Evolutionary conservation across 2,113 vertebrate genomes (phyloP).

Genomic region (Panthera uncia): DNA sequence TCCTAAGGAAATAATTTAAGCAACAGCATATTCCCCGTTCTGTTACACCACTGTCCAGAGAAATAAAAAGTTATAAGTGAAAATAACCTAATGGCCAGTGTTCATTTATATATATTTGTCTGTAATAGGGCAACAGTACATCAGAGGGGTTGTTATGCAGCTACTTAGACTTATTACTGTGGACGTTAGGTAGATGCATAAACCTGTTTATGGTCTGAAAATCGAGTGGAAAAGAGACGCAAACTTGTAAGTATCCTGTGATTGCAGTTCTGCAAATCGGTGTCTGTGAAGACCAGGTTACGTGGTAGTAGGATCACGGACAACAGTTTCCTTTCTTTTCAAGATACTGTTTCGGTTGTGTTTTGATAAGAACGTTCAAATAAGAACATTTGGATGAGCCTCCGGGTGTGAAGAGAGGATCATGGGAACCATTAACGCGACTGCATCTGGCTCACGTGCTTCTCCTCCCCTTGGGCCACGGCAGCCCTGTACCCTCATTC

Average conservation of each 20-base stretch:
- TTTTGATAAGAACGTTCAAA: neutral
- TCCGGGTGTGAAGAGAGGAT: neutral
- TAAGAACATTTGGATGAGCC: neutral
- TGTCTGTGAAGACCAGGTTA: neutral
- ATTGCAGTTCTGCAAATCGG: too few relatives aligned
- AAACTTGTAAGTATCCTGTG: neutral
- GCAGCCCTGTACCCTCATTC: too few relatives aligned
- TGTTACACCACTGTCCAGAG: neutral
- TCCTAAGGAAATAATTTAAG: neutral
- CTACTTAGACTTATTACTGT: neutral
- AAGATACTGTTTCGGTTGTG: neutral
- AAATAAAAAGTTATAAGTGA: neutral
- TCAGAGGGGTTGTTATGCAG: neutral
- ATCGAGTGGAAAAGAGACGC: neutral
- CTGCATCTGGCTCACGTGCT: accelerated
- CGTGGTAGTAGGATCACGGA: neutral
- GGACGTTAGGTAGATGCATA: neutral
- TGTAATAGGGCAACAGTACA: neutral
- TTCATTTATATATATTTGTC: neutral
- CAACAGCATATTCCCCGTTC: neutral
- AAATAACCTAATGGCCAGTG: neutral
- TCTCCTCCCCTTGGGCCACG: neutral
- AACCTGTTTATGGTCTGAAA: neutral
- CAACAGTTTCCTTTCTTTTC: neutral
- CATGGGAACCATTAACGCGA: accelerated